Conservation (phyloP, 2,797 vertebrate species). For the Gallirallus australis region DNA sequence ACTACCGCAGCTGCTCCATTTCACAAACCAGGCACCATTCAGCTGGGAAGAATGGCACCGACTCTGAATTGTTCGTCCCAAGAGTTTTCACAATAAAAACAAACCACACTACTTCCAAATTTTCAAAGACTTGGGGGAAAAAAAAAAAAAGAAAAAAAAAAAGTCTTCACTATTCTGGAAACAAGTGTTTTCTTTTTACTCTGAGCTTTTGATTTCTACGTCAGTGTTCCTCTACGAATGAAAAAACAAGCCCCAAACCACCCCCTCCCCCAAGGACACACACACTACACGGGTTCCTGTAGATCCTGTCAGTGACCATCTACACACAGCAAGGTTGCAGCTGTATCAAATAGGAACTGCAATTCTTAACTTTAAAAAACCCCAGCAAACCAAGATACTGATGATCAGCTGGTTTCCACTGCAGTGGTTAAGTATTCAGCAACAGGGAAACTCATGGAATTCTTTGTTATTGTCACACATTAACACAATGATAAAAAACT, state of each 20-base stretch:
- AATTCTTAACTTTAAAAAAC: slow-evolving; percentile 42
- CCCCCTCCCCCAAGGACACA: slow-evolving; percentile 40
- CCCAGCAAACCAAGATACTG: accelerated
- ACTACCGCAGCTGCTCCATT: slow-evolving; percentile 78
- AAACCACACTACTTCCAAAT: slow-evolving; percentile 79
- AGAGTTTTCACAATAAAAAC: slow-evolving; percentile 81
- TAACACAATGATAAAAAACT: background rate
- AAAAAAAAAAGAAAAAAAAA: background rate
- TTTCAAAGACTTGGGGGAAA: slow-evolving; percentile 72
- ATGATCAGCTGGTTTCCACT: background rate
- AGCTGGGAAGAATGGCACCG: slow-evolving; percentile 79
- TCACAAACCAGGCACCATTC: slow-evolving; percentile 80
- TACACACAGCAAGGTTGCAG: slow-evolving; percentile 62
- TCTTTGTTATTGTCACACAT: background rate
- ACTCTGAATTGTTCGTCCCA: slow-evolving; percentile 81
- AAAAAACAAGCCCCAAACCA: slow-evolving; percentile 50
- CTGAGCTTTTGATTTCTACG: slow-evolving; percentile 74
- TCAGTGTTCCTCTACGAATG: slow-evolving; percentile 73
- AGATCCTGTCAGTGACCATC: slow-evolving; percentile 65
- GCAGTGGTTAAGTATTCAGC: background rate
- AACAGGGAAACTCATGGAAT: background rate
- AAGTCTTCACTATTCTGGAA: slow-evolving; percentile 72
- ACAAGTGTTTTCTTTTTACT: slow-evolving; percentile 79
- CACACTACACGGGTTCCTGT: slow-evolving; percentile 54
- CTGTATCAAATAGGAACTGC: slow-evolving; percentile 57